Conservation (phyloP, 2,888 invertebrate species). For the Onchidella celtica region DNA sequence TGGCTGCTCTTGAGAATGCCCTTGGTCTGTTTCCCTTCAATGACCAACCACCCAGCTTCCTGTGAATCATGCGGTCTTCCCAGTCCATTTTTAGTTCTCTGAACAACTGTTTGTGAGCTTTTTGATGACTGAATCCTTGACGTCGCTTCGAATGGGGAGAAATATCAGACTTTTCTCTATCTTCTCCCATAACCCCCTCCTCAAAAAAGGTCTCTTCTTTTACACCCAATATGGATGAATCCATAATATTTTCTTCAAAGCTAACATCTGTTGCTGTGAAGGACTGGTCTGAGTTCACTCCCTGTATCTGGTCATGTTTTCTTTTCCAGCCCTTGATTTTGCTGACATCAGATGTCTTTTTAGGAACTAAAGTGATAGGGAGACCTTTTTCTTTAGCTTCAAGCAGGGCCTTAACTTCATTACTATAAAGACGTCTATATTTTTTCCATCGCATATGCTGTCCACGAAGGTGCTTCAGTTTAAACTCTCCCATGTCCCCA, state of each 20-base stretch:
- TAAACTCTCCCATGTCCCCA: conserved; percentile 58
- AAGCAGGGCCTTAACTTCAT: conserved; percentile 55
- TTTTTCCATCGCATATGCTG: conserved; percentile 69
- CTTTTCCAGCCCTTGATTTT: conserved; percentile 75
- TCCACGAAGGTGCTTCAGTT: conserved; percentile 65
- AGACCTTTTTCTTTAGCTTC: conserved; percentile 33
- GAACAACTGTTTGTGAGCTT: conserved; percentile 39
- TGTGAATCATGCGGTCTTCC: conserved; percentile 60
- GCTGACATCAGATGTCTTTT: conserved; percentile 69
- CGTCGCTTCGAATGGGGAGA: conserved; percentile 27
- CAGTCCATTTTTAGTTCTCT: conserved; percentile 47
- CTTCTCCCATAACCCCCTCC: conserved; percentile 38
- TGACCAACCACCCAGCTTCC: conserved; percentile 68
- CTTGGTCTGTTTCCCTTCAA: conserved; percentile 49
- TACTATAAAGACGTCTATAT: conserved; percentile 65
- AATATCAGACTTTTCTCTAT: conserved; percentile 1
- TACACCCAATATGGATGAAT: conserved; percentile 53
- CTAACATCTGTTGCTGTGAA: conserved; percentile 59
- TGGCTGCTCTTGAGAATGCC: conserved; percentile 34
- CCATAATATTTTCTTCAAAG: conserved; percentile 60
- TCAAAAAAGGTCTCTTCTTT: not conserved
- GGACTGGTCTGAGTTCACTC: conserved; percentile 59
- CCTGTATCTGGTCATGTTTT: conserved; percentile 55
- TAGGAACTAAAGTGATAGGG: not conserved
- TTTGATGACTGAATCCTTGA: conserved; percentile 40